Base-by-base conservation (phyloP, 2,113 vertebrate genomes). In the Rynchops niger region DNA sequence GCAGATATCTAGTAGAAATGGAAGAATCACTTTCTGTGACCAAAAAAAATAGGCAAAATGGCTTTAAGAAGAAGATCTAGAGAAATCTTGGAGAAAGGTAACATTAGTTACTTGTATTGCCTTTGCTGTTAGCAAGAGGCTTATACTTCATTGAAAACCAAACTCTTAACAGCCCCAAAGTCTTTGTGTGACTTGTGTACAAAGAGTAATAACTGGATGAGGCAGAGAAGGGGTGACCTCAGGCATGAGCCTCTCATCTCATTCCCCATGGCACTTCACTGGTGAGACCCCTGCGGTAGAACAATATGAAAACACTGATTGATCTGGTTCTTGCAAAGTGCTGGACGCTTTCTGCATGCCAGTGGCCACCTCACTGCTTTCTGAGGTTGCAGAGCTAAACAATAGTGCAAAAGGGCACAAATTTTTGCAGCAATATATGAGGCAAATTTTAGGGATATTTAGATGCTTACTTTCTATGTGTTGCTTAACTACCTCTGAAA, bases 141-240 rank as follows among this genome's bases (percentile, higher is more conserved):
- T 67, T 32, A 15, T 38, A 17, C 4, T 52, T 27, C 12, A 5
- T 4, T 29, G 59, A 43, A 67, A 30, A 30, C 5, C 32, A 88
- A 71, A n/a, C 11, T 19, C 9, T 6, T 19, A 18, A 56, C 22
- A 3, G 1, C 32, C 2, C 1, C 27, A 40, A 45, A n/a, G 38
- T 70, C 18, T 6, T 58, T 19, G 18, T 52, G 12, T 53, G 34
- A 49, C 20, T 92, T 72, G 34, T n/a, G 9, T 18, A 47, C 34
- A 43, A 88, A 71, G 9, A 81, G 1, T 4, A 63, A 38, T 25
- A 61, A 3, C 4, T 14, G 50, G 29, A 34, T 16, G 29, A 53
- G 27, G 16, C 11, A 65, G 71, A 59, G 30, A 62, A 82, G 38
- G 7, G 30, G 5, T 36, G 34, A 49, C 18, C 21, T 74, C 50